Evolutionary conservation across 2,797 vertebrate genomes (phyloP).

Genomic region (Limosa lapponica): DNA sequence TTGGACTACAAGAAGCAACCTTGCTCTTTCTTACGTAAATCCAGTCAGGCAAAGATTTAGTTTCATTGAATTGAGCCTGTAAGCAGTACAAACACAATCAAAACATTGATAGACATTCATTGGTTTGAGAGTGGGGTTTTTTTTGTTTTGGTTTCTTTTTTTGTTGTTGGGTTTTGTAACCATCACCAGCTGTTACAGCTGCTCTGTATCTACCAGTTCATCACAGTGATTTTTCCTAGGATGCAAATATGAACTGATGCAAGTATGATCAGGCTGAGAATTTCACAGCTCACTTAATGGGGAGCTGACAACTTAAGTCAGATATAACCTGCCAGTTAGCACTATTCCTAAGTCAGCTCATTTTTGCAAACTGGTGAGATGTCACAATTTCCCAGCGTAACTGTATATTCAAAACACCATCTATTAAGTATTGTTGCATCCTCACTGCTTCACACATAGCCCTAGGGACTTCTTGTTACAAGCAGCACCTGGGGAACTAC

Average conservation of each 20-base stretch:
- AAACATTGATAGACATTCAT: background rate
- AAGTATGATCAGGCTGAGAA: background rate
- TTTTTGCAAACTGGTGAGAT: background rate
- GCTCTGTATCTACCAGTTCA: background rate
- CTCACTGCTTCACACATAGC: background rate
- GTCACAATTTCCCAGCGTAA: background rate
- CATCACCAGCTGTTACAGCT: background rate
- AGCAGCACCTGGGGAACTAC: background rate
- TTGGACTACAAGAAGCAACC: background rate
- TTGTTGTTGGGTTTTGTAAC: background rate
- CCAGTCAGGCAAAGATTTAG: background rate
- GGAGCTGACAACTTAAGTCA: background rate
- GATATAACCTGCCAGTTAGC: background rate
- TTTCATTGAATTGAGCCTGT: background rate
- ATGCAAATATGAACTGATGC: background rate
- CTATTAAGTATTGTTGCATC: background rate
- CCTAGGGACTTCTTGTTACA: background rate
- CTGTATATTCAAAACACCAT: background rate
- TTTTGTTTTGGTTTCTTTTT: background rate
- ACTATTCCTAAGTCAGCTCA: background rate
- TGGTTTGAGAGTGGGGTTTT: rapidly evolving
- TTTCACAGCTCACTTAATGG: background rate
- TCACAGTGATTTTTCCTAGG: background rate
- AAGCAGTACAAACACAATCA: background rate
- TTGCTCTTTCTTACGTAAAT: background rate